A percentile compares a stretch with the other conserved stretches of the same genome.
Conservation (phyloP, 2,888 invertebrate genomes). For the Fragum whitleyi region DNA sequence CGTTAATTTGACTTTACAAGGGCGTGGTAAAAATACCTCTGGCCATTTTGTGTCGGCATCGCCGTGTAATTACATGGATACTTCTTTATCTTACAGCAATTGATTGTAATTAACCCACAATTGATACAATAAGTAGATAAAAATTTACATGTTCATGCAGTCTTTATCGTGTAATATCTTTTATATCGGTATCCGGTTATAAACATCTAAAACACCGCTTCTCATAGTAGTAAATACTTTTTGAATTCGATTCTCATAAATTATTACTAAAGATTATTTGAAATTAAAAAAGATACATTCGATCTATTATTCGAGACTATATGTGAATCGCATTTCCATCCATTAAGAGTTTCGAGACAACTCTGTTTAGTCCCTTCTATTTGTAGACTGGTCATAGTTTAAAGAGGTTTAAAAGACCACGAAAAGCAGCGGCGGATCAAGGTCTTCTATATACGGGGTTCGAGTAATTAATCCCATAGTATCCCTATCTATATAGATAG, state of each 20-base stretch:
- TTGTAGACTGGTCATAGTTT: too few relatives aligned
- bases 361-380: too few relatives aligned
- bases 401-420: too few relatives aligned
- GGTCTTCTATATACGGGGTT: too few relatives aligned
- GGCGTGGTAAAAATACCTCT: conserved; percentile 2
- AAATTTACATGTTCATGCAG: conserved; percentile 22
- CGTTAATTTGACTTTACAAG: conserved; percentile 15
- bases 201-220: background rate
- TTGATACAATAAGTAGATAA: conserved; percentile 21
- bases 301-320: too few relatives aligned
- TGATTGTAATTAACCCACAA: conserved; percentile 19
- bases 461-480: too few relatives aligned
- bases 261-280: too few relatives aligned
- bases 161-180: background rate
- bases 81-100: conserved; percentile 1
- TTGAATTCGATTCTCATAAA: background rate
- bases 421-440: too few relatives aligned
- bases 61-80: conserved; percentile 5
- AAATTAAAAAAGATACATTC: too few relatives aligned
- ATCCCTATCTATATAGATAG: too few relatives aligned
- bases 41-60: conserved; percentile 1
- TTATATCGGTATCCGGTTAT: background rate
- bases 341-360: too few relatives aligned
- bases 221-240: background rate
- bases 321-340: too few relatives aligned